phyloP scores from a whole-genome alignment of 2,888 invertebrate species.

The Blera fallax region DNA sequence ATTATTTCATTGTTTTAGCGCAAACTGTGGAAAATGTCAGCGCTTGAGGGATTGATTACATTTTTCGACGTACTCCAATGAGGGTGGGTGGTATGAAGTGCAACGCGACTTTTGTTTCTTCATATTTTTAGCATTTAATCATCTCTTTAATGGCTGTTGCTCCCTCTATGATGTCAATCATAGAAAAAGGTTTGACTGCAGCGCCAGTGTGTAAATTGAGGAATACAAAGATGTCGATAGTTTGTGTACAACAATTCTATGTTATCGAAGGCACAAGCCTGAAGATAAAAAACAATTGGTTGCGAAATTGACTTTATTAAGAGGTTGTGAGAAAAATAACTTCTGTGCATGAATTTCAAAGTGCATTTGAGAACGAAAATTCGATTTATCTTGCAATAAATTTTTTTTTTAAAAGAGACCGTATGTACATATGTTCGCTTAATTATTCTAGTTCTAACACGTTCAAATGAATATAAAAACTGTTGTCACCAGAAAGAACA shows the following conservation, averaged over 20 bases:
- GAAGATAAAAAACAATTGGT: background rate
- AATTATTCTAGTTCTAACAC: too few species aligned
- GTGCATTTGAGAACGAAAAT: too few species aligned
- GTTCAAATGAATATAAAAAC: too few species aligned
- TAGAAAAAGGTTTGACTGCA: background rate
- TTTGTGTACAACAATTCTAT: background rate
- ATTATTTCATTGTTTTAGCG: constrained; percentile 19
- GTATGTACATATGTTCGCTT: too few species aligned
- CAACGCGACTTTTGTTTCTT: too few species aligned
- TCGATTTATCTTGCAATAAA: too few species aligned
- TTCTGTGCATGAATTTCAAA: too few species aligned
- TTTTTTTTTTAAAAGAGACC: too few species aligned
- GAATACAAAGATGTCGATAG: background rate
- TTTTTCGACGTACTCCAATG: background rate
- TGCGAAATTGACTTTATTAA: background rate
- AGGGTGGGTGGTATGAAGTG: background rate
- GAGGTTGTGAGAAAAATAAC: background rate
- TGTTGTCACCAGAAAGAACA: too few species aligned
- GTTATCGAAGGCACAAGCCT: background rate
- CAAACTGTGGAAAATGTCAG: constrained; percentile 22
- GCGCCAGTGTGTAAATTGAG: background rate
- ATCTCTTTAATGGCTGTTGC: background rate
- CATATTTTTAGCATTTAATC: background rate
- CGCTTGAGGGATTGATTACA: constrained; percentile 4
- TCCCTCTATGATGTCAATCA: background rate